Percentiles rank a stretch among this genome's conserved stretches.
phyloP scores from a whole-genome alignment of 2,888 invertebrate species.

The Epinotia brunnichana region DNA sequence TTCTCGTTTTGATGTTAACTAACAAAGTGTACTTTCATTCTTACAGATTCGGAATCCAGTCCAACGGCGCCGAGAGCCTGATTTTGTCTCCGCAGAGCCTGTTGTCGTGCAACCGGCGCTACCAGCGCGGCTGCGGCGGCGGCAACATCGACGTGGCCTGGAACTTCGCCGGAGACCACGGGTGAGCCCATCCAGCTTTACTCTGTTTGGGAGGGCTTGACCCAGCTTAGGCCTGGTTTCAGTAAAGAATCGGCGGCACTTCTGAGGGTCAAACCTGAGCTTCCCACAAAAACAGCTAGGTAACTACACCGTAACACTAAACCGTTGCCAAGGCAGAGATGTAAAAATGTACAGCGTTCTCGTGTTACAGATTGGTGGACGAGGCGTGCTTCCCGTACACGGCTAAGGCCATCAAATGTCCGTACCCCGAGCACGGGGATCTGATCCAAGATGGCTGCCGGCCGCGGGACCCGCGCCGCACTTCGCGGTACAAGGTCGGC shows the following conservation, averaged over 20 bases:
- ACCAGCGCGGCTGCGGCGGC: conserved; percentile 92
- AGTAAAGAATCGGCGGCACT: no score
- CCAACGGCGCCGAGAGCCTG: conserved; percentile 89
- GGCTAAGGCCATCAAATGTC: conserved; percentile 85
- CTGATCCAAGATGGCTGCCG: conserved; percentile 84
- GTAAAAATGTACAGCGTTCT: background rate
- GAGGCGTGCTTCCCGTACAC: conserved; percentile 94
- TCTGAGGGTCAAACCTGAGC: no score
- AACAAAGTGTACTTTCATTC: conserved; percentile 7
- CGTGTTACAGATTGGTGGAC: conserved; percentile 88
- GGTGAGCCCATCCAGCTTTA: conserved; percentile 73
- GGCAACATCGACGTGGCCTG: conserved; percentile 96
- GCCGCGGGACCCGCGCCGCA: conserved; percentile 78
- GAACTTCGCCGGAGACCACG: conserved; percentile 92
- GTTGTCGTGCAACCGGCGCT: conserved; percentile 91
- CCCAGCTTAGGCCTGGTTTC: no score
- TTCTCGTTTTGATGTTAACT: no score
- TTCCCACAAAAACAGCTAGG: no score
- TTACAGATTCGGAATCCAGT: conserved; percentile 90
- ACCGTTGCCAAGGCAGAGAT: no score
- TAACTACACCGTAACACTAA: no score
- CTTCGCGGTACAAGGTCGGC: conserved; percentile 87
- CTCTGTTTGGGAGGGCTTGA: no score
- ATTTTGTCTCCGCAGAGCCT: conserved; percentile 92
- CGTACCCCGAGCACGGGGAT: conserved; percentile 76